A percentile compares a stretch with the other conserved stretches of the same genome.
These are phyloP conservation scores for Chaetophractus vellerosus DNA, from an alignment of 2,797 vertebrate species.

Conservation along the genomic window DNA sequence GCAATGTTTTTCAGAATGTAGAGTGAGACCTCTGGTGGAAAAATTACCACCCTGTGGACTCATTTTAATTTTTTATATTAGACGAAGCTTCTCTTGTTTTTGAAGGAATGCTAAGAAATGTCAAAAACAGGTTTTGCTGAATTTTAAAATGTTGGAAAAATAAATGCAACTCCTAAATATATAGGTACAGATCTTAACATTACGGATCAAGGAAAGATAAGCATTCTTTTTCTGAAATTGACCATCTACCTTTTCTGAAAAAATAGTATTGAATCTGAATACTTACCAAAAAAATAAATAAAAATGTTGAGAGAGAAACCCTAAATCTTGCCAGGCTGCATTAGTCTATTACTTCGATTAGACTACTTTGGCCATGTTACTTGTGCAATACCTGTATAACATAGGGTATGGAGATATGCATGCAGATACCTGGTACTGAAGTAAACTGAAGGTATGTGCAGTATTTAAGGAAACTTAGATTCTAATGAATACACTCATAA, in stretches of 20 bases:
- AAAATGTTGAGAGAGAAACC: background rate
- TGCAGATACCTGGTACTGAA: slow-evolving; percentile 66
- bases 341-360: background rate
- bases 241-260: slow-evolving; percentile 56
- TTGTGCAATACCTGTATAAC: slow-evolving; percentile 76
- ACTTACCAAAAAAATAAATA: slow-evolving; percentile 55
- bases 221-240: slow-evolving; percentile 66
- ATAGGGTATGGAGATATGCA: slow-evolving; percentile 41
- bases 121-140: slow-evolving; percentile 84
- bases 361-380: slow-evolving; percentile 65
- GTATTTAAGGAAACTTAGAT: slow-evolving; percentile 70
- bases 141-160: slow-evolving; percentile 81
- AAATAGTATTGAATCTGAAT: slow-evolving; percentile 43
- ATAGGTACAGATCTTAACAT: slow-evolving; percentile 67
- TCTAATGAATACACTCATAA: slow-evolving; percentile 63
- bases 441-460: background rate
- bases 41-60: slow-evolving; percentile 79
- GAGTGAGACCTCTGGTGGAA: slow-evolving; percentile 84
- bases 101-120: slow-evolving; percentile 82
- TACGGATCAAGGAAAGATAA: slow-evolving; percentile 74
- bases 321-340: slow-evolving; percentile 41
- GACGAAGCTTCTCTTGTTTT: slow-evolving; percentile 85
- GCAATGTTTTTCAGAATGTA: slow-evolving; percentile 66
- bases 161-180: slow-evolving; percentile 67
- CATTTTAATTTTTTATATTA: slow-evolving; percentile 76